phyloP scores from a whole-genome alignment of 2,888 invertebrate species.

The Dione juno region DNA sequence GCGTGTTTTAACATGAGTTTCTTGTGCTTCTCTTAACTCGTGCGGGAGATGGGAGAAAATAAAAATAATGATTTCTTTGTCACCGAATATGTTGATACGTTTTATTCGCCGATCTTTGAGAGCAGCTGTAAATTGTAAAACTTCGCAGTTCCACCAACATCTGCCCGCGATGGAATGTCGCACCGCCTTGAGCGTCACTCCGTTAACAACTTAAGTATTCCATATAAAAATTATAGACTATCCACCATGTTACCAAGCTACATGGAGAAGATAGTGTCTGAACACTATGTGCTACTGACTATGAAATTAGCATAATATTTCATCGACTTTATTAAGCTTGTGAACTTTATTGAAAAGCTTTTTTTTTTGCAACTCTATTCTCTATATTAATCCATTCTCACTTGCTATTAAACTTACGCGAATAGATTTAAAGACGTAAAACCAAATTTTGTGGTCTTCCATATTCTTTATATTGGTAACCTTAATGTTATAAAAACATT shows the following conservation, averaged over 20 bases:
- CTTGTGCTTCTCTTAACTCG: too few relatives aligned
- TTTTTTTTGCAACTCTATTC: too few relatives aligned
- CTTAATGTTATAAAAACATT: background rate
- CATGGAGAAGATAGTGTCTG: background rate
- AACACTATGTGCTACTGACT: background rate
- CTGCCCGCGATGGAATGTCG: slow-evolving; percentile 40
- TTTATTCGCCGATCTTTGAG: background rate
- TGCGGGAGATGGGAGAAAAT: too few relatives aligned
- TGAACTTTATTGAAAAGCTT: too few relatives aligned
- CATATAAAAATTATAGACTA: slow-evolving; percentile 20
- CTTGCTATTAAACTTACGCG: too few relatives aligned
- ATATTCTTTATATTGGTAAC: too few relatives aligned
- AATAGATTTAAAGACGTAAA: too few relatives aligned
- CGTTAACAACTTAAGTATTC: slow-evolving; percentile 20
- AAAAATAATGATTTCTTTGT: background rate
- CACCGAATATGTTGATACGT: background rate
- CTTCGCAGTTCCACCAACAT: slow-evolving; percentile 28
- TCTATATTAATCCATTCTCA: too few relatives aligned
- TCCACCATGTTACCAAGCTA: background rate
- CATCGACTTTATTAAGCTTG: too few relatives aligned
- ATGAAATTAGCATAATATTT: too few relatives aligned
- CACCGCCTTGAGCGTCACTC: slow-evolving; percentile 39
- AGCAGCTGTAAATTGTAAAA: slow-evolving; percentile 25
- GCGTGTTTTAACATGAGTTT: background rate
- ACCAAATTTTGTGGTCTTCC: too few relatives aligned